Evolutionary conservation across 2,113 vertebrate species (phyloP).

Genomic region (Anhinga anhinga): DNA sequence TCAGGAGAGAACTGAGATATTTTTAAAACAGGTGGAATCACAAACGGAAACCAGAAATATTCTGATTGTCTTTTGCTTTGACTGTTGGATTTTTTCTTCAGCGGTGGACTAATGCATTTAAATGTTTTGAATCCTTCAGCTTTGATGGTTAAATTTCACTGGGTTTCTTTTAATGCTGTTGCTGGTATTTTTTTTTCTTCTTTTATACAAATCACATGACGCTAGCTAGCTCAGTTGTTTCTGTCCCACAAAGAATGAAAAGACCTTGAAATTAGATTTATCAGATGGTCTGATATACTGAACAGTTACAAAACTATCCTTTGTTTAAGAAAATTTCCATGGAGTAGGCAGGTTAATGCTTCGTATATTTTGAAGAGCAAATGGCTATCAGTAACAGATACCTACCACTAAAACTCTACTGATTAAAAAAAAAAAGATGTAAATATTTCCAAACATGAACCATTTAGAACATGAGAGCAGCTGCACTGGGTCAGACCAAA

Average conservation of each 20-base stretch:
- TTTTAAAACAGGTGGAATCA: neutral
- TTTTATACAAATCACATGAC: neutral
- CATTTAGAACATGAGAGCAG: neutral
- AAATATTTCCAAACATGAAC: neutral
- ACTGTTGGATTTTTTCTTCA: neutral
- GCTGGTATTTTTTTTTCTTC: neutral
- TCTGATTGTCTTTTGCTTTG: neutral
- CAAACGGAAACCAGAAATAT: neutral
- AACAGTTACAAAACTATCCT: neutral
- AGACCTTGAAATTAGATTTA: neutral
- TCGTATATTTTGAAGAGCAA: neutral
- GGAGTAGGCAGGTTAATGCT: neutral
- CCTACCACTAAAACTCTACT: neutral
- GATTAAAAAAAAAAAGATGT: neutral
- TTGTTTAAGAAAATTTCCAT: neutral
- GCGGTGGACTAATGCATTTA: neutral
- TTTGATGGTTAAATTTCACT: neutral
- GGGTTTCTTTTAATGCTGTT: neutral
- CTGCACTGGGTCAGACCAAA: accelerated
- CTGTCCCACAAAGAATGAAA: neutral
- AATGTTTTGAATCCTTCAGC: neutral
- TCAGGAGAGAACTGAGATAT: neutral
- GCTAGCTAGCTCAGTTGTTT: neutral
- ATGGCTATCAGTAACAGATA: neutral
- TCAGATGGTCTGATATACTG: neutral